Percentiles rank a stretch among this genome's conserved stretches.
These are phyloP conservation scores for Diadophis punctatus DNA, from an alignment of 2,113 vertebrate genomes.

Conservation along the genomic window DNA sequence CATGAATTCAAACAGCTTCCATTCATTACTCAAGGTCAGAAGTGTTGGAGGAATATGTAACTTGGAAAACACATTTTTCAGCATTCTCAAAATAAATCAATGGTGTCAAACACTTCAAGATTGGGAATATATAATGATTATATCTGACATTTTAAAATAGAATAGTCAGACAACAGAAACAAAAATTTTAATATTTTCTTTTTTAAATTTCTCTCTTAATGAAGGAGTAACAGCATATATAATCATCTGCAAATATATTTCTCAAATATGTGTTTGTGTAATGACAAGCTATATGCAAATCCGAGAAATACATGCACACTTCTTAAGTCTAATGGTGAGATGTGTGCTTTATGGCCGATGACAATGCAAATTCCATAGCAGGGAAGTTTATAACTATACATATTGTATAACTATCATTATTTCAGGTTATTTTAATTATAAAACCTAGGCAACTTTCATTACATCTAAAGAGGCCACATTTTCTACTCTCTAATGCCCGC, in stretches of 20 bases:
- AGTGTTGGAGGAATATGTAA: conserved; percentile 17
- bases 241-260: neutral
- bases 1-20: neutral
- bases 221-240: neutral
- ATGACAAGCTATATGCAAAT: neutral
- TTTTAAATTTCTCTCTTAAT: neutral
- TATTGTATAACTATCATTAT: neutral
- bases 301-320: neutral
- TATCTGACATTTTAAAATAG: conserved; percentile 24
- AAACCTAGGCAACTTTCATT: neutral
- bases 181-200: neutral
- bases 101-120: conserved; percentile 20
- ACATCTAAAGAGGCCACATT: neutral
- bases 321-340: neutral
- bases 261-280: neutral
- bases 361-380: neutral
- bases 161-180: neutral
- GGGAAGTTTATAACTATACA: neutral
- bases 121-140: conserved; percentile 25
- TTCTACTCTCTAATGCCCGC: neutral
- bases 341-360: neutral
- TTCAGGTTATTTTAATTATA: neutral
- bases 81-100: conserved; percentile 52
- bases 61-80: conserved; percentile 44
- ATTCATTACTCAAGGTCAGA: conserved; percentile 13